These are phyloP conservation scores for Marasmarcha lunaedactyla DNA, from an alignment of 2,888 invertebrate species.

Conservation along the genomic window DNA sequence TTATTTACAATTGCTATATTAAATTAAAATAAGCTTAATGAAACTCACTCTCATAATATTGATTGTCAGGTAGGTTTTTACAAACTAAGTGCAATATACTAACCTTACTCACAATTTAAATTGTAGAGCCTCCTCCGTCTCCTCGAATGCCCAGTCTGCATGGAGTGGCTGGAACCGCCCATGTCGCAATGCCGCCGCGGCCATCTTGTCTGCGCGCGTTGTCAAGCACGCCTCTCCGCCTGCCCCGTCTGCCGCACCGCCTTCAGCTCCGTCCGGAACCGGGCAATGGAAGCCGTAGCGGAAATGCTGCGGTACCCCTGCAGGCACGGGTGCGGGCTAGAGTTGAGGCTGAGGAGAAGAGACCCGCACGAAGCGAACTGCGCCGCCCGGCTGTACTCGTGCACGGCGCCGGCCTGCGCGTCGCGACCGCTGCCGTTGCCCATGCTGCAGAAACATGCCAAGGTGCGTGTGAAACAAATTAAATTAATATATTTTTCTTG, in stretches of 20 bases:
- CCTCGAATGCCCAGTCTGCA: constrained; percentile 74
- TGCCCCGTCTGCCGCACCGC: constrained; percentile 73
- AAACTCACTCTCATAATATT: no score
- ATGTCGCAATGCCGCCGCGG: constrained; percentile 74
- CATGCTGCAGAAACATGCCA: constrained; percentile 19
- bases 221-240: constrained; percentile 62
- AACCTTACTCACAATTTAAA: no score
- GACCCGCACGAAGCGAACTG: constrained; percentile 59
- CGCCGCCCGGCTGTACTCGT: constrained; percentile 50
- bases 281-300: constrained; percentile 67
- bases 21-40: no score
- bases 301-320: constrained; percentile 67
- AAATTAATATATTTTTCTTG: no score
- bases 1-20: no score
- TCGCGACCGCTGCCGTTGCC: constrained; percentile 24
- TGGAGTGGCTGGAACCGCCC: constrained; percentile 73
- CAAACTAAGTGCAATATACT: no score
- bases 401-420: constrained; percentile 49
- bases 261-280: constrained; percentile 59
- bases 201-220: constrained; percentile 70
- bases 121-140: constrained; percentile 51
- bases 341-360: constrained; percentile 49
- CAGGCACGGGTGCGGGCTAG: constrained; percentile 61
- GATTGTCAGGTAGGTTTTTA: no score
- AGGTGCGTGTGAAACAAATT: no score